Evolutionary conservation across 2,113 vertebrate genomes (phyloP).

Genomic region (Amblyopsis rosae): DNA sequence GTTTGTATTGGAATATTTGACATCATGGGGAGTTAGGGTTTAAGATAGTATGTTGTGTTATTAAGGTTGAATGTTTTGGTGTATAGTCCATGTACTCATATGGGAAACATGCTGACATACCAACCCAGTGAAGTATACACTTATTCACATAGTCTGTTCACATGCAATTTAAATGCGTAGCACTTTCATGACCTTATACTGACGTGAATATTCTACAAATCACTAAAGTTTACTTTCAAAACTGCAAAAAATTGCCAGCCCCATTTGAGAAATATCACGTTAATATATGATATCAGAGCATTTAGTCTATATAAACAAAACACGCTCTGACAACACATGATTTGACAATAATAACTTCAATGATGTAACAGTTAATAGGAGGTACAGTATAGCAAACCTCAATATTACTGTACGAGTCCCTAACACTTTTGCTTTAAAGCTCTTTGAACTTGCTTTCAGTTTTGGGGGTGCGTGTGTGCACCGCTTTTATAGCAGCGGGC

Average conservation of each 20-base stretch:
- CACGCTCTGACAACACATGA: conserved; percentile 11
- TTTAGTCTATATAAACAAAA: conserved; percentile 39
- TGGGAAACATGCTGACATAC: not conserved
- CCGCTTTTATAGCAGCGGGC: conserved; percentile 30
- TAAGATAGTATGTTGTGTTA: conserved; percentile 11
- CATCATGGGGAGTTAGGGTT: not conserved
- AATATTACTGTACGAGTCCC: conserved; percentile 12
- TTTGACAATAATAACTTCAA: too few relatives aligned
- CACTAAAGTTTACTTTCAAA: too few relatives aligned
- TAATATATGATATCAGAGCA: conserved; percentile 25
- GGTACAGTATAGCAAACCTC: too few relatives aligned
- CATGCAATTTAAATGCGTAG: not conserved
- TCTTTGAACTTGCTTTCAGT: conserved; percentile 37
- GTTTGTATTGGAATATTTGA: conserved; percentile 40
- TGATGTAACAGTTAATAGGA: conserved; percentile 43
- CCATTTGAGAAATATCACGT: conserved; percentile 16
- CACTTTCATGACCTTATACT: not conserved
- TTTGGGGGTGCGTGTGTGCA: conserved; percentile 16
- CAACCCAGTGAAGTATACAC: not conserved
- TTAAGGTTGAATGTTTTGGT: conserved; percentile 25
- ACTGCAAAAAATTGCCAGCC: not conserved
- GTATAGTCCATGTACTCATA: conserved; percentile 31
- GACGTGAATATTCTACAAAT: too few relatives aligned
- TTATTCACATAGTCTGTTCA: not conserved
- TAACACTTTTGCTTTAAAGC: conserved; percentile 18